Percentiles rank a stretch among this genome's conserved stretches.
Conservation (phyloP, 2,888 invertebrate genomes). For the Horisme vitalbata region DNA sequence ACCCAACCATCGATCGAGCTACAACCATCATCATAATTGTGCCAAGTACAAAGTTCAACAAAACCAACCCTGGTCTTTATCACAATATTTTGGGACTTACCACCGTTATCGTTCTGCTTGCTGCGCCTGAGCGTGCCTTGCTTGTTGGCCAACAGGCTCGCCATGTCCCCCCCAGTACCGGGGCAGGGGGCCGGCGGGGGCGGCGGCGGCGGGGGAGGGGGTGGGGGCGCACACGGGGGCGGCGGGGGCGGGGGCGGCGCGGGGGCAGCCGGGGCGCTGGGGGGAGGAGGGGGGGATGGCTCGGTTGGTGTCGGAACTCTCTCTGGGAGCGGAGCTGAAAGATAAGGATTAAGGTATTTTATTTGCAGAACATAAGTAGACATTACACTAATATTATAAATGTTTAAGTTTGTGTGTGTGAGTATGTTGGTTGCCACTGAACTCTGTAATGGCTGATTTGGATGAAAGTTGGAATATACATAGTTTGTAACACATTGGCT, state of each 20-base stretch:
- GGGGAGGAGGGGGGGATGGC: constrained; percentile 1
- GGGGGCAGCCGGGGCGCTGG: constrained; percentile 13
- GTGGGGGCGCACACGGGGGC: constrained; percentile 36
- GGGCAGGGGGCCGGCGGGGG: constrained; percentile 64
- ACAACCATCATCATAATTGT: too few species aligned
- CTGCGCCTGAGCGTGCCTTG: constrained; percentile 78
- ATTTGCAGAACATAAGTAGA: too few species aligned
- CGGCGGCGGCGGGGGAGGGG: constrained; percentile 60
- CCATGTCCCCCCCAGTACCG: constrained; percentile 77
- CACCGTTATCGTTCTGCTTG: constrained; percentile 82
- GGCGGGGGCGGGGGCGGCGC: constrained; percentile 27
- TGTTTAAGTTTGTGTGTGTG: too few species aligned
- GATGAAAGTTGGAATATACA: too few species aligned
- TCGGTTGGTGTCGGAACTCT: background rate
- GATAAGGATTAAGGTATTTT: too few species aligned
- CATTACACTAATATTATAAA: too few species aligned
- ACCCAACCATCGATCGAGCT: too few species aligned
- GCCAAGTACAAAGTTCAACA: too few species aligned
- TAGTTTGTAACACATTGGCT: too few species aligned
- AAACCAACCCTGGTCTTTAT: too few species aligned
- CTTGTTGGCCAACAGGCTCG: constrained; percentile 81
- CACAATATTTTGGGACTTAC: constrained; percentile 50
- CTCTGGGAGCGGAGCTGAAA: constrained; percentile 5
- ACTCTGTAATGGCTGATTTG: too few species aligned
- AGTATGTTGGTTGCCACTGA: too few species aligned